A percentile compares a stretch with the other conserved stretches of the same genome.
phyloP scores from a whole-genome alignment of 1,140 invertebrate genomes.

The Cepaea nemoralis region DNA sequence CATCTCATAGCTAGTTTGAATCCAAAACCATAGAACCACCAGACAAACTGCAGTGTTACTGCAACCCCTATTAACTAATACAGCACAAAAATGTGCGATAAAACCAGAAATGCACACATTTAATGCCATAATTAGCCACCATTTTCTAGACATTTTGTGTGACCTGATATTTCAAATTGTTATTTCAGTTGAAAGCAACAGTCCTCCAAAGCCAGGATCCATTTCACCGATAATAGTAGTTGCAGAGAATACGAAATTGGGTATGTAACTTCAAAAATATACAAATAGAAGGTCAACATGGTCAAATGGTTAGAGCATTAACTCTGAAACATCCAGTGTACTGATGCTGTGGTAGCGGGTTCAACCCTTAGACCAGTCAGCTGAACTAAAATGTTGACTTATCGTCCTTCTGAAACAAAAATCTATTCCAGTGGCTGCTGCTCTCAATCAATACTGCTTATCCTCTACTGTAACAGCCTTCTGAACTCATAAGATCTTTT shows the following conservation, averaged over 20 bases:
- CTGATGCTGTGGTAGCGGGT: background rate
- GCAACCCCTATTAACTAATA: background rate
- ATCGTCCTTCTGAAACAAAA: background rate
- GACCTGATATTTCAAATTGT: background rate
- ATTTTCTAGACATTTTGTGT: background rate
- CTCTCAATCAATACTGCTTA: too few relatives aligned
- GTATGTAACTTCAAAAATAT: slow-evolving; percentile 26
- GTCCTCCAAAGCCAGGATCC: slow-evolving; percentile 35
- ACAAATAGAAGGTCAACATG: too few relatives aligned
- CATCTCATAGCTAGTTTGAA: too few relatives aligned
- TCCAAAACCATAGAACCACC: too few relatives aligned
- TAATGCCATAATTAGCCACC: background rate
- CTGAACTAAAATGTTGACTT: background rate
- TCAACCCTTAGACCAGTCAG: background rate
- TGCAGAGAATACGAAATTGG: slow-evolving; percentile 42
- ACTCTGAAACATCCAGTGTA: background rate
- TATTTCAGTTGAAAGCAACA: slow-evolving; percentile 43
- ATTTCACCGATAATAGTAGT: slow-evolving; percentile 8
- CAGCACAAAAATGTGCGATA: background rate
- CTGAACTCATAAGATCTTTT: too few relatives aligned
- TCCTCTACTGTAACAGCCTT: too few relatives aligned
- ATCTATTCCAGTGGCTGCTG: background rate
- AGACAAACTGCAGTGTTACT: too few relatives aligned
- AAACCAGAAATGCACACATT: background rate
- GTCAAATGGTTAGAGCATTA: background rate